Percentiles rank a stretch among this genome's conserved stretches.
phyloP scores from a whole-genome alignment of 2,888 invertebrate species.

The Ormia ochracea region DNA sequence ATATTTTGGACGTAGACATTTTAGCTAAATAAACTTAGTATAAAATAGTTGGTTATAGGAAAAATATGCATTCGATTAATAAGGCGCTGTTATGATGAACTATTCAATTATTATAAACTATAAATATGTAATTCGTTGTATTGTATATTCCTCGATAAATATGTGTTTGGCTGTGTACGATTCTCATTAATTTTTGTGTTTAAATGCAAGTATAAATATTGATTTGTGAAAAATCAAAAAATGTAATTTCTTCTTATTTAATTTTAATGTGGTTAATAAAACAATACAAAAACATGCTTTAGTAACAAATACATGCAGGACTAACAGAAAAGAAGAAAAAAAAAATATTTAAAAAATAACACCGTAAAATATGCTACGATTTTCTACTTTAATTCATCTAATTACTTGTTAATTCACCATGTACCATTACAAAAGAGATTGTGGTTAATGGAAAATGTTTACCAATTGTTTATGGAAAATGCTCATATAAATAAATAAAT shows the following conservation, averaged over 20 bases:
- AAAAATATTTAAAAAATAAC: no score
- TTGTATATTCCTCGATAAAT: not conserved
- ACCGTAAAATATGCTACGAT: not conserved
- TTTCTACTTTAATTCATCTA: conserved; percentile 6
- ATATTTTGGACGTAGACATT: conserved; percentile 37
- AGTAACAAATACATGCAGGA: conserved; percentile 29
- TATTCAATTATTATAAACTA: conserved; percentile 29
- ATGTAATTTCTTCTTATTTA: not conserved
- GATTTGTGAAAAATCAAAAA: not conserved
- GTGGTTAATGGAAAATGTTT: conserved; percentile 27
- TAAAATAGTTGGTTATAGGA: conserved; percentile 21
- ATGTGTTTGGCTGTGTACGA: not conserved
- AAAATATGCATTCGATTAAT: conserved; percentile 54
- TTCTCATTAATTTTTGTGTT: conserved; percentile 6
- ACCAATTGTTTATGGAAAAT: conserved; percentile 40
- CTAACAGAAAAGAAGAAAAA: not conserved
- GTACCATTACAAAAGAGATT: conserved; percentile 35
- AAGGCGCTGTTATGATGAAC: conserved; percentile 38
- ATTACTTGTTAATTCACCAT: conserved; percentile 33
- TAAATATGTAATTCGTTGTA: not conserved
- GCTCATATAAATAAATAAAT: no score
- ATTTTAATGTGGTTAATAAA: conserved; percentile 1
- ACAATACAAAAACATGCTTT: conserved; percentile 12
- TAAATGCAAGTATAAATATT: not conserved
- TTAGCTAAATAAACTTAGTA: conserved; percentile 9